Evolutionary conservation across 2,888 invertebrate genomes (phyloP).

Genomic region (Aporophyla lueneburgensis): DNA sequence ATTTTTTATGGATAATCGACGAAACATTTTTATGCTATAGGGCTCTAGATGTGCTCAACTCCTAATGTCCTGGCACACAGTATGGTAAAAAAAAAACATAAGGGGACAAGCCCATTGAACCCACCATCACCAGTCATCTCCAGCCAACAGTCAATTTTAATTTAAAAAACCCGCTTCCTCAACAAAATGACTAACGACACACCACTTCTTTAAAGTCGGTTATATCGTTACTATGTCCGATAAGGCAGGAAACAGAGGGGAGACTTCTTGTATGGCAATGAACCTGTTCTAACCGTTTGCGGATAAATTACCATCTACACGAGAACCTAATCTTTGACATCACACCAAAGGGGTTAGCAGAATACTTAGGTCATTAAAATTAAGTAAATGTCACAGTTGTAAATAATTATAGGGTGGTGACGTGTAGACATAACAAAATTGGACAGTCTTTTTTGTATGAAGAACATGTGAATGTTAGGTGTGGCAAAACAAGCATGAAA

Average conservation of each 20-base stretch:
- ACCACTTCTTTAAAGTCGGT: conserved; percentile 31
- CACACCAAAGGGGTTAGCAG: conserved; percentile 18
- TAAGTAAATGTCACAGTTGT: conserved; percentile 11
- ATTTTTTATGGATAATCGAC: no score
- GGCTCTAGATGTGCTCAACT: no score
- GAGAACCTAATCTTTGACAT: conserved; percentile 32
- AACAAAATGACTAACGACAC: conserved; percentile 26
- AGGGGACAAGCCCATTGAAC: no score
- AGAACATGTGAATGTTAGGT: no score
- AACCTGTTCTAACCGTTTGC: conserved; percentile 30
- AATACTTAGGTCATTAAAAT: background rate
- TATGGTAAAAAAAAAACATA: no score
- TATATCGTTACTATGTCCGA: conserved; percentile 36
- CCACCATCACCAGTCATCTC: background rate
- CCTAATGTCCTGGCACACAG: no score
- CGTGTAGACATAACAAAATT: no score
- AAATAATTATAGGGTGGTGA: background rate
- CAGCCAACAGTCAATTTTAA: background rate
- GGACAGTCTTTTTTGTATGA: no score
- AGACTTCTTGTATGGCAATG: conserved; percentile 27
- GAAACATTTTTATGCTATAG: no score
- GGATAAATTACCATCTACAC: conserved; percentile 22
- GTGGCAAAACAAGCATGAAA: no score
- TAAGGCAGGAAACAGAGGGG: conserved; percentile 46
- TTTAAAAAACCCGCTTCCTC: background rate